These are phyloP conservation scores for Crambe crambe DNA, from an alignment of 37 sponge, comb jelly and placozoan species.

Conservation along the genomic window DNA sequence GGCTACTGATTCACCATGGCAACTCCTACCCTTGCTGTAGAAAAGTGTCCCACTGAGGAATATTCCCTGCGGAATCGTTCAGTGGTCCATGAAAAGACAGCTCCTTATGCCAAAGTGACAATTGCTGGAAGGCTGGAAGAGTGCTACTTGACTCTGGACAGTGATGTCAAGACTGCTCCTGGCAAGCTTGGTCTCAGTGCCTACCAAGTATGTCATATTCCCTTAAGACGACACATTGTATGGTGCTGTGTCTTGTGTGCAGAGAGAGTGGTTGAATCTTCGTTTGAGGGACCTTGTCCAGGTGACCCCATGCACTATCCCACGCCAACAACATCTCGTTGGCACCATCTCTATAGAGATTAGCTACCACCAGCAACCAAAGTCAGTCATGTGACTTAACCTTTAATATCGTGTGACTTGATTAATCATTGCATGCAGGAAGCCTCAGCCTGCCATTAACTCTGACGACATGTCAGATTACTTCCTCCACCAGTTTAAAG, in stretches of 20 bases:
- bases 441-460: slow-evolving; percentile 59
- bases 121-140: neutral
- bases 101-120: neutral
- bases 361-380: slow-evolving; percentile 30
- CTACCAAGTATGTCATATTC: slow-evolving; percentile 23
- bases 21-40: neutral
- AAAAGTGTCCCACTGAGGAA: neutral
- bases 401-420: neutral
- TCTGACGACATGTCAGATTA: slow-evolving; percentile 59
- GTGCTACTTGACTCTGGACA: slow-evolving; percentile 16
- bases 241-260: neutral
- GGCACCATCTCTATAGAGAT: slow-evolving; percentile 34
- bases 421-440: slow-evolving; percentile 23
- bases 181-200: slow-evolving; percentile 47
- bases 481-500: slow-evolving; percentile 30
- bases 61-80: neutral
- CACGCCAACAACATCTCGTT: neutral
- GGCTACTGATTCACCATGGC: too few species aligned
- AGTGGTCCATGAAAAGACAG: neutral
- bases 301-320: neutral
- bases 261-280: slow-evolving; percentile 57
- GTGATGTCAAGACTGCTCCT: neutral
- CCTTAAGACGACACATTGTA: too few species aligned
- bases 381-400: slow-evolving; percentile 39
- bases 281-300: neutral